phyloP scores from a whole-genome alignment of 1,140 invertebrate genomes.

The Rhopalosiphum padi region DNA sequence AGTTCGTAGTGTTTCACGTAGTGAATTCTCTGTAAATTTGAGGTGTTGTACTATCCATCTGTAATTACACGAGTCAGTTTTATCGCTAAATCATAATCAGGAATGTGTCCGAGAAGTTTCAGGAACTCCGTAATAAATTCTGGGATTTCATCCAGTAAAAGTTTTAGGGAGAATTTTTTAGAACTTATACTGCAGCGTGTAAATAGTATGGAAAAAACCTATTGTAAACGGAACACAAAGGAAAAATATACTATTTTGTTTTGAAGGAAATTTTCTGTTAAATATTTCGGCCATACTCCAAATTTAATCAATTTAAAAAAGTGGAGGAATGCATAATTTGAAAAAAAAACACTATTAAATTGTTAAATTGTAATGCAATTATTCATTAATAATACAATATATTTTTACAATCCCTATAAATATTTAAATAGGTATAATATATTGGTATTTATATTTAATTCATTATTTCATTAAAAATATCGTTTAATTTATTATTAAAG shows the following conservation, averaged over 20 bases:
- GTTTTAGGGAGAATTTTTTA: not conserved
- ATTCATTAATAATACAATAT: not conserved
- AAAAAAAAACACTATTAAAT: not conserved
- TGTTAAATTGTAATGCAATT: not conserved
- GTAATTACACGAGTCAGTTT: not conserved
- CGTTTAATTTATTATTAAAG: not conserved
- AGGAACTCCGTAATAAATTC: not conserved
- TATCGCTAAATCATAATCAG: not conserved
- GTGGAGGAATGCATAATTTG: not conserved
- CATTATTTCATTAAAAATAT: not conserved
- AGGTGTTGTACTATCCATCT: not conserved
- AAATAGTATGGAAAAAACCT: not conserved
- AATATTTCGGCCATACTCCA: not conserved
- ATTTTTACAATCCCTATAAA: not conserved
- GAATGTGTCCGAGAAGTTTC: not conserved
- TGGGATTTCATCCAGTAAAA: not conserved
- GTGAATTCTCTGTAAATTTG: no score
- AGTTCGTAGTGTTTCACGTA: not conserved
- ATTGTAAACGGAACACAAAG: conserved; percentile 19
- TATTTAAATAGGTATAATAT: no score
- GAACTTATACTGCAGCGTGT: not conserved
- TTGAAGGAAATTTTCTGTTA: not conserved
- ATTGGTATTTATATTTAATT: no score
- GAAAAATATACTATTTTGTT: not conserved
- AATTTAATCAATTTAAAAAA: not conserved